These are phyloP conservation scores for Drosophila anomalata DNA, from an alignment of 2,888 invertebrate genomes.

Conservation along the genomic window DNA sequence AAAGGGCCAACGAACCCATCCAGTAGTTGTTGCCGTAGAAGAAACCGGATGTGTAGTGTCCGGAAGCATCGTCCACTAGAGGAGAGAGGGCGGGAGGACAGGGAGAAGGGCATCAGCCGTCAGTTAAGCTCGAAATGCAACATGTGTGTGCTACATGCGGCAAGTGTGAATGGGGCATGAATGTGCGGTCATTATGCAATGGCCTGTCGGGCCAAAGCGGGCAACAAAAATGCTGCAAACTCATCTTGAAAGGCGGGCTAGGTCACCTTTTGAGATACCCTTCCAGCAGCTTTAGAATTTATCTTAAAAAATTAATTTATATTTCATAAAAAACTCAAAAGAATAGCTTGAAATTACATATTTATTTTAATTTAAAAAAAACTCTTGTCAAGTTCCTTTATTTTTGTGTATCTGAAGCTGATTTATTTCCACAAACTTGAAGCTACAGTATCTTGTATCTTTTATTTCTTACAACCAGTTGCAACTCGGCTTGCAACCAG, in stretches of 20 bases:
- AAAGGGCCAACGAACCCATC: constrained; percentile 90
- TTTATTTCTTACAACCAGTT: constrained; percentile 41
- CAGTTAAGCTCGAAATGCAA: constrained; percentile 22
- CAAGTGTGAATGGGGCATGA: constrained; percentile 13
- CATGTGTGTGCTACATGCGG: constrained; percentile 5
- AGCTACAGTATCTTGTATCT: not conserved
- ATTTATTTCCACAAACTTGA: constrained; percentile 34
- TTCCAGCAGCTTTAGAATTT: not conserved
- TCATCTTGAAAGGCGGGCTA: constrained; percentile 1
- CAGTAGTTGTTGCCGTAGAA: constrained; percentile 93
- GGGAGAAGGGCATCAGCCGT: constrained; percentile 55
- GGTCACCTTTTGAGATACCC: not conserved
- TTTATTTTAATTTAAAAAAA: too few relatives aligned
- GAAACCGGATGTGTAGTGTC: constrained; percentile 91
- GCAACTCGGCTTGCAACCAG: constrained; percentile 39
- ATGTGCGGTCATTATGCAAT: constrained; percentile 32
- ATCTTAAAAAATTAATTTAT: too few relatives aligned
- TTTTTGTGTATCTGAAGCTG: constrained; percentile 4
- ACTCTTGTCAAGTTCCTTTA: not conserved
- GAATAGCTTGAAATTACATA: too few relatives aligned
- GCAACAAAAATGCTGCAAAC: constrained; percentile 10
- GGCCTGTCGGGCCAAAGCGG: constrained; percentile 6
- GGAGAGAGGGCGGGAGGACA: constrained; percentile 40
- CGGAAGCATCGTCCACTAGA: constrained; percentile 89
- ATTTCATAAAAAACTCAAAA: too few relatives aligned